Percentiles rank a stretch among this genome's conserved stretches.
Evolutionary conservation across 1,140 invertebrate genomes (phyloP).

Genomic region (Caenorhabditis briggsae): DNA sequence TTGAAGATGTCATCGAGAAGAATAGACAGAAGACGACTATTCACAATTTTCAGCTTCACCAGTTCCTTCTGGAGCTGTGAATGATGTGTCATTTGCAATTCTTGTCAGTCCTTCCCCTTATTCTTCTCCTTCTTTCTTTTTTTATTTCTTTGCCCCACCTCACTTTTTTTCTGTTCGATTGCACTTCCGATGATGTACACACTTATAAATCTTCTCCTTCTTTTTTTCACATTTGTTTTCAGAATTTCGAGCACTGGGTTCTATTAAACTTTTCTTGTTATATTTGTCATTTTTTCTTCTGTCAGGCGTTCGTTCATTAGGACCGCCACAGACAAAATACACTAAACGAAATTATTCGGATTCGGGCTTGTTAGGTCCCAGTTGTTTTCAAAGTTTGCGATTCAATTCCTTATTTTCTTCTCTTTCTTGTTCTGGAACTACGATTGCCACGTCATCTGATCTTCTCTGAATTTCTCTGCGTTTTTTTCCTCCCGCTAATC

Average conservation of each 20-base stretch:
- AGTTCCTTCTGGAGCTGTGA: slow-evolving; percentile 46
- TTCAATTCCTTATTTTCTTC: slow-evolving; percentile 7
- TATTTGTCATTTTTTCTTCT: neutral
- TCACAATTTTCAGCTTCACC: slow-evolving; percentile 55
- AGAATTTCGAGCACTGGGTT: neutral
- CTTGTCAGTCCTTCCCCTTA: slow-evolving; percentile 36
- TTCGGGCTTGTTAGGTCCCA: neutral
- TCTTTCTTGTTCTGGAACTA: slow-evolving; percentile 18
- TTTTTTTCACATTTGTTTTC: neutral
- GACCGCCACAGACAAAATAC: neutral
- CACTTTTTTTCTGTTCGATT: slow-evolving; percentile 23
- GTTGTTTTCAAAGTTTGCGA: slow-evolving; percentile 50
- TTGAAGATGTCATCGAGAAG: neutral
- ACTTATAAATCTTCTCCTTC: neutral
- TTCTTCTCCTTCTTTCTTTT: neutral
- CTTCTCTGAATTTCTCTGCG: neutral
- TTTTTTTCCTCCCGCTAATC: neutral
- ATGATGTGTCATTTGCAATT: slow-evolving; percentile 51
- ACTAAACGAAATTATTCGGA: slow-evolving; percentile 1
- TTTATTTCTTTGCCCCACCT: neutral
- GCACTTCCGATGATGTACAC: slow-evolving; percentile 42
- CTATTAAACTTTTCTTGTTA: neutral
- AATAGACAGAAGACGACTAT: slow-evolving; percentile 7
- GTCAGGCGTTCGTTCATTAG: neutral
- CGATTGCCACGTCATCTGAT: slow-evolving; percentile 25